A percentile compares a stretch with the other conserved stretches of the same genome.
Conservation (phyloP, 2,797 vertebrate genomes). For the Coluber constrictor region DNA sequence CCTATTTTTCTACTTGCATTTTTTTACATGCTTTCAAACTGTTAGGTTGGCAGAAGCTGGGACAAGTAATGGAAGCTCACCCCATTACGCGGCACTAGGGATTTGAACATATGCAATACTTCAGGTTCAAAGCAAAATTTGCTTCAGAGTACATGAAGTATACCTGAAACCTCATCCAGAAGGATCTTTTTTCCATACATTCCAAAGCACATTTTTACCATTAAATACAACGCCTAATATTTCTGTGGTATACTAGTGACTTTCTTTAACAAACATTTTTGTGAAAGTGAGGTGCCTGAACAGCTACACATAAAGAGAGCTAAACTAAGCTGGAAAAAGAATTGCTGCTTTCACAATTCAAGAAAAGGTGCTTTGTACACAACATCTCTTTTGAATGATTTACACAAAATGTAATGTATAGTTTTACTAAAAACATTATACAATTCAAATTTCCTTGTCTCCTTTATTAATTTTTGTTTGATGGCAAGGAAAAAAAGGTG, state of each 20-base stretch:
- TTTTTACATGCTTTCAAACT: no score
- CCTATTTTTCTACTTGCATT: no score
- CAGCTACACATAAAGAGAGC: background rate
- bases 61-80: no score
- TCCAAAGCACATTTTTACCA: background rate
- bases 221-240: background rate
- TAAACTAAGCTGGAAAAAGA: background rate
- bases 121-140: background rate
- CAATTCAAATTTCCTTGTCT: background rate
- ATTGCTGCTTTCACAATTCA: background rate
- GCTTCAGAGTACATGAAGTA: background rate
- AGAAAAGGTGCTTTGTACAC: background rate
- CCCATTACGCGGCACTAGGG: no score
- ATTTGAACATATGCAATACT: background rate
- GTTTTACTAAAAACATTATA: background rate
- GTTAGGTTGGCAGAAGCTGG: no score
- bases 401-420: background rate
- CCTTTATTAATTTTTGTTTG: background rate
- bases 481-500: background rate
- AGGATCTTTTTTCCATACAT: background rate
- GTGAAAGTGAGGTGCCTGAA: background rate
- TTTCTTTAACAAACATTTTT: background rate
- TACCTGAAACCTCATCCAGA: background rate
- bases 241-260: background rate
- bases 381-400: background rate